Conservation (phyloP, 2,113 vertebrate species). For the Drymodes brunneopygia region DNA sequence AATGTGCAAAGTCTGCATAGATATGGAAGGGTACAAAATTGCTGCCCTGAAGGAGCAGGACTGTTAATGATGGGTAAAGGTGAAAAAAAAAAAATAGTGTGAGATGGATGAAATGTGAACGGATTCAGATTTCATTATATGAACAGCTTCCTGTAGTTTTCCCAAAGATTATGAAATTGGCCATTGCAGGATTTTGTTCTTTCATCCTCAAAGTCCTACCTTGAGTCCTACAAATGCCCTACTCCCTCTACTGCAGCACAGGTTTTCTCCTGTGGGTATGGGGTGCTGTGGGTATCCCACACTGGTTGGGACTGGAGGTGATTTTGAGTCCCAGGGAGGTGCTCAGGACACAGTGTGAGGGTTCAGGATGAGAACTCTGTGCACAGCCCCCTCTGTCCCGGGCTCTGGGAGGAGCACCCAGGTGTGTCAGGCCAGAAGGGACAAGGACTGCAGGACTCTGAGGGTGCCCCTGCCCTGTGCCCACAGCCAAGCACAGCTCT, state of each 20-base stretch:
- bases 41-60: neutral
- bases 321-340: neutral
- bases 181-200: neutral
- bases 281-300: accelerated
- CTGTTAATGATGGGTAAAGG: neutral
- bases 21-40: neutral
- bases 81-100: neutral
- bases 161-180: neutral
- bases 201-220: neutral
- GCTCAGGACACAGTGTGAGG: accelerated
- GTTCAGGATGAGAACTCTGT: neutral
- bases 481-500: neutral
- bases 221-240: neutral
- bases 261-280: neutral
- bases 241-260: accelerated
- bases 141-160: neutral
- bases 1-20: neutral
- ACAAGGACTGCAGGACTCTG: neutral
- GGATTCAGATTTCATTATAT: neutral
- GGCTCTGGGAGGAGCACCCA: neutral
- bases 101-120: neutral
- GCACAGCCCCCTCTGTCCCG: neutral
- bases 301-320: neutral
- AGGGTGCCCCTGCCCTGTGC: neutral
- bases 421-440: neutral